phyloP scores from a whole-genome alignment of 2,113 vertebrate genomes.

The Daboia siamensis region DNA sequence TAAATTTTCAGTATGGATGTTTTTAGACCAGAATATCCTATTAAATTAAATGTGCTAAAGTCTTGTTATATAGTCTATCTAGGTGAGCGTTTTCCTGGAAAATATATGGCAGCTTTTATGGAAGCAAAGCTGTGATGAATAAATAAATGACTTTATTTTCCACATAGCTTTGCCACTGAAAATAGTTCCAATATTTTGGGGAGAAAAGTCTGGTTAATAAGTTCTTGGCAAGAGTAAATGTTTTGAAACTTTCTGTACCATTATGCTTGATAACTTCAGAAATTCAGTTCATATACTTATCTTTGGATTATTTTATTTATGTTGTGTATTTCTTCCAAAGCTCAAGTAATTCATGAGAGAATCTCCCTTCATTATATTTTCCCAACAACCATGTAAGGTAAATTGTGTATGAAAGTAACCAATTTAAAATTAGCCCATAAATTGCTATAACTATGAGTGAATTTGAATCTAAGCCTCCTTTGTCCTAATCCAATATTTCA shows the following conservation, averaged over 20 bases:
- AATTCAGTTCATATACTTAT: background rate
- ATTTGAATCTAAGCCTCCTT: background rate
- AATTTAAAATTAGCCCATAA: background rate
- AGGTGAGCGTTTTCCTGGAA: background rate
- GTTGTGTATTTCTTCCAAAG: background rate
- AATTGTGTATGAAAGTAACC: background rate
- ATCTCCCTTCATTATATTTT: background rate
- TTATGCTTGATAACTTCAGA: background rate
- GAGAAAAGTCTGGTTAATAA: background rate
- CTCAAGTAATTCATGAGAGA: background rate
- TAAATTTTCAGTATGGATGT: background rate
- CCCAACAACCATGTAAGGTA: background rate
- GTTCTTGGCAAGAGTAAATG: background rate
- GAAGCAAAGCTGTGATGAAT: background rate
- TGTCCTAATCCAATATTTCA: background rate
- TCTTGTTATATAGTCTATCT: background rate
- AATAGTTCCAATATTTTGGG: background rate
- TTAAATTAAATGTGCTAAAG: background rate
- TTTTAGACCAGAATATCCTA: background rate
- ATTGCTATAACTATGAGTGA: background rate
- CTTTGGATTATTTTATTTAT: background rate
- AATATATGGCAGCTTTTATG: background rate
- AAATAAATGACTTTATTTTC: slow-evolving; percentile 5
- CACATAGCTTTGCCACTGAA: background rate
- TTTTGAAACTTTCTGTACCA: background rate